Base-by-base conservation (phyloP, 2,113 vertebrate genomes). In the Calidris pygmaea region DNA sequence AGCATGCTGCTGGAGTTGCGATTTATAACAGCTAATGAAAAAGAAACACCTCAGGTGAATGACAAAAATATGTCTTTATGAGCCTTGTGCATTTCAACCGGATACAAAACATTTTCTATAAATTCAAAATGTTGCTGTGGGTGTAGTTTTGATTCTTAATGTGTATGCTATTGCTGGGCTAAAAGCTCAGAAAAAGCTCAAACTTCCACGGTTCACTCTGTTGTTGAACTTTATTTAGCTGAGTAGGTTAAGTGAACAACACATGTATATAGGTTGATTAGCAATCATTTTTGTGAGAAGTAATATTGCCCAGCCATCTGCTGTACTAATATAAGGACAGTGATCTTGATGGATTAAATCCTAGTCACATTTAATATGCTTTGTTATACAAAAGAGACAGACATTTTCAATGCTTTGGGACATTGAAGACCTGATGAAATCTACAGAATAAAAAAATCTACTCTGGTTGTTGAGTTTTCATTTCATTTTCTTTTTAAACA, bases 181-280 rank as follows among this genome's bases (percentile, higher is more conserved):
- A 82, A 89, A 94, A 92, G 23, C 39, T 76, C 26, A 65, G 35
- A 56, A 84, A 78, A 90, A 85, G 45, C 58, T 94, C 84, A 85
- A 90, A 90, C 77, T 81, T 89, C 27, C 20, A 52, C 15, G 23
- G 65, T 87, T 95, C n/a, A 24, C 30, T 87, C 76, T 93, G 65
- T 32, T 63, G 18, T 81, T 89, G 76, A 95, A 92, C 80, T 92
- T 92, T 86, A 94, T 88, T 90, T 89, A 84, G 73, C 32, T 92
- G 80, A 92, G 80, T 89, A 80, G 83, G 93, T 89, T 76, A 95
- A 95, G 82, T 27, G 41, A 95, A 58, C 75, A 93, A 71, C 92
- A 93, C 55, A 23, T 37, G 30, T 27, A 71, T 47, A 92, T 8
- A 75, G 66, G 75, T 3, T 78, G 63, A 93, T 95, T 67, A 93